Evolutionary conservation across 2,113 vertebrate species (phyloP), one percentile per base, ranked within the genome.

Genomic region (Silurus meridionalis): DNA sequence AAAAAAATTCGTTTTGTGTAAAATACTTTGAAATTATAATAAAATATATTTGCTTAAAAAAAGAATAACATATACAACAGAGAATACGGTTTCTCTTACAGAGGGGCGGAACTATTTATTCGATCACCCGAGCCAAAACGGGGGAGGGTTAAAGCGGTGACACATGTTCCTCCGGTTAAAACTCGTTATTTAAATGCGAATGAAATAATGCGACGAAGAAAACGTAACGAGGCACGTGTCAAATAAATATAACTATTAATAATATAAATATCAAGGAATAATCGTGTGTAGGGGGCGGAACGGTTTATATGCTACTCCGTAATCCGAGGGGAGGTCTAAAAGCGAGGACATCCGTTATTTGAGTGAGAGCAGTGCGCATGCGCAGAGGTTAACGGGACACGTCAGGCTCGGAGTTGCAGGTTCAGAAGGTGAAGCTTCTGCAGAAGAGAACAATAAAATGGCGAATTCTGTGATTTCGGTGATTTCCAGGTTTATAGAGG

Each of bases 381-480:
- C 23, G 78, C 55, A 8, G 7, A 1, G 46, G 3, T 6, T 58
- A 85, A 80, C 63, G 84, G 61, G 17, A 81, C 55, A 80, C 66
- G 83, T 81, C 83, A 72, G 75, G 55, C 3, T 61, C 83, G 61
- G 64, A 55, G 25, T 6, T 17, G 52, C 37, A 37, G 4, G 6
- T 52, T 25, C 9, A 80, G 77, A 25, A 1, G 78, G 25, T 0
- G 0, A 55, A 11, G 25, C 83, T 74, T 21, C 77, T 48, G 4
- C 5, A 28, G 28, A 25, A 23, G 10, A 7, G 2, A 23, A 17
- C 19, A 0, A 8, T 11, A 63, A 90, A 90, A 97, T 97, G 96
- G 96, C 95, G 64, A 96, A 91, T 21, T 97, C 97, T 0, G 96
- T 98, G 1, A 60, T 97, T 6, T 97, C 96, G 0, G 98, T 99